Base-by-base conservation (phyloP, 2,888 invertebrate species). In the Chloroclysta siterata region DNA sequence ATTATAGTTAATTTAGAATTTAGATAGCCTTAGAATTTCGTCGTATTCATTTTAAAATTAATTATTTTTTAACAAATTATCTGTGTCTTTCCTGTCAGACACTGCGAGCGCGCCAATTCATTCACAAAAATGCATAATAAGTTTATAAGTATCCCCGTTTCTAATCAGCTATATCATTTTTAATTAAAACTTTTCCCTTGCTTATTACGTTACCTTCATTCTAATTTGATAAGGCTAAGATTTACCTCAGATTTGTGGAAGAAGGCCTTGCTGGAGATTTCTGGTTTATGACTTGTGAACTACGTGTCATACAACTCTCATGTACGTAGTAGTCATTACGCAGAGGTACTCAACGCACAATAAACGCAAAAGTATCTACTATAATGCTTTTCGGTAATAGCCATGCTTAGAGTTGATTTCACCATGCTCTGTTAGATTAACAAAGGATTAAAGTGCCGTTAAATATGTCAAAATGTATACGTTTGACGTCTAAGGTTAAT, bases 1-100 rank as follows among this genome's bases (percentile, higher is more conserved):
- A 82, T 70, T 76, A 82, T 70, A 76, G 77, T 76, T 84, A 79
- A 84, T 82, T 78, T 71, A n/a, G n/a, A n/a, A n/a, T n/a, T n/a
- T n/a, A n/a, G n/a, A n/a, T n/a, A n/a, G 72, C 72, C 65, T 65
- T 71, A 77, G 71, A 78, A 83, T 82, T 82, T 81, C 64, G 72
- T 76, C 33, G 47, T n/a, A 33, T 53, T 50, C 47, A 65, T 53
- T 60, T 55, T 47, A 42, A 60, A 57, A 66, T 62, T 60, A 59
- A 52, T 53, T 53, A 53, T 53, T 53, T 60, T 36, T 17, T 0
- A 57, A 50, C 29, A 29, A 41, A 54, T 53, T 47, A 41, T 29
- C 1, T 52, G 44, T 42, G 42, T 58, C 39, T 60, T 47, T 59
- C 11, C 39, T 42, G 42, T 15, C 41, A 14, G 14, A 50, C 15